Percentiles rank a stretch among this genome's conserved stretches.
phyloP scores from a whole-genome alignment of 2,888 invertebrate species.

The Slavum lentiscoides region DNA sequence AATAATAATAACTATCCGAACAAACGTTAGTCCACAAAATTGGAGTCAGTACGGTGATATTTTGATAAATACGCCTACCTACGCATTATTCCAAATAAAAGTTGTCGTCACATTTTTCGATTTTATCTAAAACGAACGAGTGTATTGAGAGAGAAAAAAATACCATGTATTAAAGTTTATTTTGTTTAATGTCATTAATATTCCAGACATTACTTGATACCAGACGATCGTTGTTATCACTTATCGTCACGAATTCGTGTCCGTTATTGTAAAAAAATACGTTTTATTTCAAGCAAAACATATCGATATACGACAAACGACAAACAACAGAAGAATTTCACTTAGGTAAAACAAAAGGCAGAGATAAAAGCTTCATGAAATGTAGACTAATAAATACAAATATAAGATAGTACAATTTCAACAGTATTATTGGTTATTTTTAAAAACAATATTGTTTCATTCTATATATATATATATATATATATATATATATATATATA shows the following conservation, averaged over 20 bases:
- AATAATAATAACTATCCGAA: too few species aligned
- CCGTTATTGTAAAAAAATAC: not conserved
- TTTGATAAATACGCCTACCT: too few species aligned
- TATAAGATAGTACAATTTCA: too few species aligned
- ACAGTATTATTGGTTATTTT: too few species aligned
- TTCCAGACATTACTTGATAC: not conserved
- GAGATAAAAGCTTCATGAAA: too few species aligned
- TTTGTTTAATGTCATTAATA: conserved; percentile 15
- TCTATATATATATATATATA: too few species aligned
- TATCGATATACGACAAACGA: not conserved
- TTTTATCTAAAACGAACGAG: not conserved
- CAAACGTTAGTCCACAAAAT: too few species aligned
- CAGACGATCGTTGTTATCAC: not conserved
- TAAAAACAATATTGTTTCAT: too few species aligned
- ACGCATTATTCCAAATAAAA: not conserved
- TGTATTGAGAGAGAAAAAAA: not conserved
- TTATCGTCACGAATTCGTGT: not conserved
- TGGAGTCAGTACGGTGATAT: too few species aligned
- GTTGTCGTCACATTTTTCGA: not conserved
- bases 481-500: too few species aligned
- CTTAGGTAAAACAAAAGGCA: not conserved
- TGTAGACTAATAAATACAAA: too few species aligned
- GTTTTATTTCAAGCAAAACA: not conserved
- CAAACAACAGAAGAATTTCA: not conserved
- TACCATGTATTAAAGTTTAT: not conserved